Evolutionary conservation across 2,888 invertebrate species (phyloP).

Genomic region (Bugulina stolonifera): DNA sequence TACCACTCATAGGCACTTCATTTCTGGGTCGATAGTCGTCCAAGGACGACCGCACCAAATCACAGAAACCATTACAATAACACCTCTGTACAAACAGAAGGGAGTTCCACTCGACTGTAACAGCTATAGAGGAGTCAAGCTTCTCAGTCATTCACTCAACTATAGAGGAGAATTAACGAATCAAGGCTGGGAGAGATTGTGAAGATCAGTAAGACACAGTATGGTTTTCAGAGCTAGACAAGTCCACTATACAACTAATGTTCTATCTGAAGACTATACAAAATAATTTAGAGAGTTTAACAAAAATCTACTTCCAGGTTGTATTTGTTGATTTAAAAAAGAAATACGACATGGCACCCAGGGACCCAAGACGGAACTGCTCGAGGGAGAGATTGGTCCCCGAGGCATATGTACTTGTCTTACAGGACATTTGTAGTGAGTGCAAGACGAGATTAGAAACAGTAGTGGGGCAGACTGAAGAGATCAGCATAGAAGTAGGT

Average conservation of each 20-base stretch:
- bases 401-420: not conserved
- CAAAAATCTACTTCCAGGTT: too few species aligned
- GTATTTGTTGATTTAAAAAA: not conserved
- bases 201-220: not conserved
- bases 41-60: too few species aligned
- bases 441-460: not conserved
- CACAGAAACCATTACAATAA: too few species aligned
- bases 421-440: too few species aligned
- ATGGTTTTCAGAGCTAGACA: not conserved
- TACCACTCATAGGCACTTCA: too few species aligned
- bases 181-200: not conserved
- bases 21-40: too few species aligned
- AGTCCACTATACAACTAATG: not conserved
- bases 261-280: not conserved
- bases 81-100: not conserved
- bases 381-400: not conserved
- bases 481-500: not conserved
- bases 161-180: not conserved
- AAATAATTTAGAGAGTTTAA: too few species aligned
- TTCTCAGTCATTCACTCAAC: not conserved
- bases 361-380: not conserved
- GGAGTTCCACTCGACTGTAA: not conserved
- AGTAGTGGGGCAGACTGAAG: not conserved
- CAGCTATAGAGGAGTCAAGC: not conserved
- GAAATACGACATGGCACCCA: not conserved